phyloP scores from a whole-genome alignment of 2,113 vertebrate species.

The Sula dactylatra region DNA sequence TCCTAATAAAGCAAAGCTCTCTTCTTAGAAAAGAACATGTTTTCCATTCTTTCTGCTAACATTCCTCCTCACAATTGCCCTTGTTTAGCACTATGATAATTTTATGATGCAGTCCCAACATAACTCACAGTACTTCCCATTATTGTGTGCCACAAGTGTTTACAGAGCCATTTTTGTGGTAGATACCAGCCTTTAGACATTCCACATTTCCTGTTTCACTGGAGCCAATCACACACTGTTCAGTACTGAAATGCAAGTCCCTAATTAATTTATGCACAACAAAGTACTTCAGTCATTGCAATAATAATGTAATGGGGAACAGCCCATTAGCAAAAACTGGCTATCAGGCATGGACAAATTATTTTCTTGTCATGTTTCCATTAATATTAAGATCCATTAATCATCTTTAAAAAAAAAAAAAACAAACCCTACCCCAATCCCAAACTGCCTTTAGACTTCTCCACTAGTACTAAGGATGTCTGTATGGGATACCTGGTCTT shows the following conservation, averaged over 20 bases:
- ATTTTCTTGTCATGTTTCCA: constrained; percentile 10
- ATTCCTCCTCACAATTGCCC: constrained; percentile 20
- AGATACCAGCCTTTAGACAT: background rate
- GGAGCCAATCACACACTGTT: background rate
- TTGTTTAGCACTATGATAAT: constrained; percentile 8
- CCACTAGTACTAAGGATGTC: background rate
- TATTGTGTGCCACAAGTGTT: constrained; percentile 30
- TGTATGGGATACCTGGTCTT: background rate
- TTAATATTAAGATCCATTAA: background rate
- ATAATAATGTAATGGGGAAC: background rate
- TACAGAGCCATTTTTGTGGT: constrained; percentile 30
- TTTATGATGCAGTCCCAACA: background rate
- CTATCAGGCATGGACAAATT: background rate
- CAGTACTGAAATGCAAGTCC: background rate
- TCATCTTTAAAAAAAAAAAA: background rate
- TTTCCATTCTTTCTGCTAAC: background rate
- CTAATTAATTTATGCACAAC: constrained; percentile 22
- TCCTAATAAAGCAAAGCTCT: background rate
- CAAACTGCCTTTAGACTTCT: background rate
- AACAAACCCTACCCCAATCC: background rate
- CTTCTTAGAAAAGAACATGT: background rate
- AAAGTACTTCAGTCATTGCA: background rate
- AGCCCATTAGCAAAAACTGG: background rate
- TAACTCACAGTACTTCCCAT: constrained; percentile 20
- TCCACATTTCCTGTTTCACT: background rate